These are phyloP conservation scores for Muschampia plurimacula DNA, from an alignment of 2,888 invertebrate genomes.

Conservation along the genomic window DNA sequence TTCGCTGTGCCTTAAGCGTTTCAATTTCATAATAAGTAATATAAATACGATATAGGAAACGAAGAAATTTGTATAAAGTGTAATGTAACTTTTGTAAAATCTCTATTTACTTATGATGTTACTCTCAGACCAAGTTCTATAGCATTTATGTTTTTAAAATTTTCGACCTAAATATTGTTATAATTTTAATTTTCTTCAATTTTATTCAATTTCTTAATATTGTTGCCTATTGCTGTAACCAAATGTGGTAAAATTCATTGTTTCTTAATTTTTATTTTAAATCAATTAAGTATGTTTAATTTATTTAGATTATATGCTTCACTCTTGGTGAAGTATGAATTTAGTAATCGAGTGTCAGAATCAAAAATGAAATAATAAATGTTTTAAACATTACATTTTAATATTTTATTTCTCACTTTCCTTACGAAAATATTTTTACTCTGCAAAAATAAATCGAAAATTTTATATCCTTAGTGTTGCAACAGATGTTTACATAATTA, in stretches of 20 bases:
- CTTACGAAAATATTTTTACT: background rate
- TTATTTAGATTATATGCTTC: slow-evolving; percentile 55
- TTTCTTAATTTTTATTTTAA: slow-evolving; percentile 41
- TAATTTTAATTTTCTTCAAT: slow-evolving; percentile 35
- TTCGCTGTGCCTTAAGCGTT: slow-evolving; percentile 85
- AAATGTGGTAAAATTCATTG: slow-evolving; percentile 34
- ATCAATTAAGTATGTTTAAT: slow-evolving; percentile 47
- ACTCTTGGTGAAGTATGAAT: slow-evolving; percentile 59
- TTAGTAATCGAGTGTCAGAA: slow-evolving; percentile 64
- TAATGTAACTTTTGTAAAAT: slow-evolving; percentile 71
- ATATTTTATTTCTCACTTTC: slow-evolving; percentile 36
- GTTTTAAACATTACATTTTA: slow-evolving; percentile 66
- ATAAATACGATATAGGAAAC: slow-evolving; percentile 59
- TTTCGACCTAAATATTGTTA: slow-evolving; percentile 41
- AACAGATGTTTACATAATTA: too few species aligned
- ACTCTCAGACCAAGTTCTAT: slow-evolving; percentile 58
- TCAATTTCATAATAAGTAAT: slow-evolving; percentile 79
- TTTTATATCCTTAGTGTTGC: background rate
- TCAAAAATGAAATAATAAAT: slow-evolving; percentile 75
- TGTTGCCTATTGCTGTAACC: slow-evolving; percentile 45
- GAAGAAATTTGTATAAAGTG: slow-evolving; percentile 72
- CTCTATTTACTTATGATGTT: slow-evolving; percentile 67
- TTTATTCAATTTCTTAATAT: slow-evolving; percentile 40
- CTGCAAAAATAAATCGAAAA: too few species aligned
- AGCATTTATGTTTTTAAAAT: slow-evolving; percentile 49